phyloP scores from a whole-genome alignment of 1,140 invertebrate genomes.

The Psilanteris sp. region DNA sequence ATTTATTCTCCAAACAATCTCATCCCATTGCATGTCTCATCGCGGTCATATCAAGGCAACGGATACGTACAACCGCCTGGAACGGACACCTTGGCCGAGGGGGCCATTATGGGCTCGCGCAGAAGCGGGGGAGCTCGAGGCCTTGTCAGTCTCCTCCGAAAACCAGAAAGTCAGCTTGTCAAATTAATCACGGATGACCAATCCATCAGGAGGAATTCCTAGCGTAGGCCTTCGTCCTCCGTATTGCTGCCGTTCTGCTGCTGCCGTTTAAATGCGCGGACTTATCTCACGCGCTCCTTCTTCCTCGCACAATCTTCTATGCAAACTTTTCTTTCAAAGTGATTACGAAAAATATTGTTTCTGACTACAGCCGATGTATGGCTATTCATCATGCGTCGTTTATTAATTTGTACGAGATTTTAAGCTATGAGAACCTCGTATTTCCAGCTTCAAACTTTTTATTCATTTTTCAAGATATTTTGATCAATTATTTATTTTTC shows the following conservation, averaged over 20 bases:
- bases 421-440: background rate
- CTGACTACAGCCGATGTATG: too few species aligned
- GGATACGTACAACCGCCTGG: constrained; percentile 64
- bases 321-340: constrained; percentile 31
- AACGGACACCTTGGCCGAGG: constrained; percentile 54
- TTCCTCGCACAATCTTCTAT: constrained; percentile 5
- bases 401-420: constrained; percentile 29
- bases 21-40: constrained; percentile 34
- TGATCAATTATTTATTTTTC: too few species aligned
- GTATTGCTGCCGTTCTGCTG: constrained; percentile 32
- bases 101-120: constrained; percentile 68
- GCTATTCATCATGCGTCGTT: constrained; percentile 33
- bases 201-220: constrained; percentile 80
- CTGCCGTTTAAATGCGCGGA: constrained; percentile 46
- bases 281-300: constrained; percentile 28
- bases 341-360: constrained; percentile 41
- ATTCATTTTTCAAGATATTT: too few species aligned
- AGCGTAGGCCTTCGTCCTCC: constrained; percentile 67
- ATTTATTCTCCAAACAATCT: constrained; percentile 73
- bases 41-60: constrained; percentile 64
- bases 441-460: too few species aligned
- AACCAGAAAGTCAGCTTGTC: constrained; percentile 81
- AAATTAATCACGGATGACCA: constrained; percentile 81
- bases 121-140: constrained; percentile 67
- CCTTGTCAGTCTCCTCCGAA: constrained; percentile 76